Evolutionary conservation across 2,888 invertebrate species (phyloP), one percentile per base, ranked within the genome.

Genomic region (Ophion ventricosus): DNA sequence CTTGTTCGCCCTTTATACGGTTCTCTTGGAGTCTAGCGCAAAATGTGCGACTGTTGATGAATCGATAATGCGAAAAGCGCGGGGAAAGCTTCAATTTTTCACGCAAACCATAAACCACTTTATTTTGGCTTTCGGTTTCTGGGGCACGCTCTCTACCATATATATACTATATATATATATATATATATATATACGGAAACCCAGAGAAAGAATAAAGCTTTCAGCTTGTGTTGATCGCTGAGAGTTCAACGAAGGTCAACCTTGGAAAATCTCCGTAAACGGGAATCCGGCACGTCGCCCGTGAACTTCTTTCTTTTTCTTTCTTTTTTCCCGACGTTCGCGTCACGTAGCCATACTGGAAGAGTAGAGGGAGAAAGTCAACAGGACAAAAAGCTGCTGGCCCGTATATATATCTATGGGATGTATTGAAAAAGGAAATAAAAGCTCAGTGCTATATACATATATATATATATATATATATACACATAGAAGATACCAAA

Each of bases 271-370:
- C 84, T 63, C 59, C 29, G 61, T 57, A 54, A 70, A 64, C 57
- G 57, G 57, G 49, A 78, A 78, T 81, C 59, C 78, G 70, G 78
- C 81, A 84, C 84, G 84, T 82, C 74, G 75, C 10, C 64, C 54
- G 78, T 75, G 61, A 79, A 67, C 20, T 72, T 63, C 7, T 35
- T 35, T 73, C 49, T 56, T 61, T 14, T 40, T 25, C 54, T 54
- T 74, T 64, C 35, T 57, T 78, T 49, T n/a, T 63, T 14, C 25
- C 35, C 26, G 14, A 56, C 40, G 20, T 49, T 43, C 63, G 35
- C 49, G 61, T 70, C 78, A 63, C 78, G 54, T 63, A 54, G 61
- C 23, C 63, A 54, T 70, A 63, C 35, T 63, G 23, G 26, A 69
- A 61, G 54, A 78, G 78, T 29, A 29, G 35, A 59, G 43, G 63